phyloP scores from a whole-genome alignment of 1,140 invertebrate species.

The Bombus waltoni region DNA sequence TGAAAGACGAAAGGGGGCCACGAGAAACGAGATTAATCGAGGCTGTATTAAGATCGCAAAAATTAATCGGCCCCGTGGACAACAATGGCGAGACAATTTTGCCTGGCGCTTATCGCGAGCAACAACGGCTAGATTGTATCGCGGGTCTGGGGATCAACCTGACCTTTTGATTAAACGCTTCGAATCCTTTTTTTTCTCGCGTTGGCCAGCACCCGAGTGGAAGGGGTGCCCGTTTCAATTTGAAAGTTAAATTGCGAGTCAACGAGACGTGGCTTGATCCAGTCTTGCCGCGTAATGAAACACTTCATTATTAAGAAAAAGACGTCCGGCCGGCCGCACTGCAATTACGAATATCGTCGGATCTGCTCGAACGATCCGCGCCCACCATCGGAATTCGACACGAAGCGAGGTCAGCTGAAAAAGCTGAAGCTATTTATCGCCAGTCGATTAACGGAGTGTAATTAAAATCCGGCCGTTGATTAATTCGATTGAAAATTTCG shows the following conservation, averaged over 20 bases:
- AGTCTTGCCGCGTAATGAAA: constrained; percentile 28
- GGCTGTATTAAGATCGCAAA: constrained; percentile 23
- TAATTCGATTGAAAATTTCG: constrained; percentile 19
- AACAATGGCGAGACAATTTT: background rate
- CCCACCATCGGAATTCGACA: too few species aligned
- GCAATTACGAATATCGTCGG: constrained; percentile 10
- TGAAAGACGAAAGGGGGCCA: background rate
- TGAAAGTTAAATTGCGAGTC: constrained; percentile 53
- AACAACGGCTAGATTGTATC: constrained; percentile 29
- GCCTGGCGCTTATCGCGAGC: constrained; percentile 12
- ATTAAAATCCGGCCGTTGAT: constrained; percentile 26
- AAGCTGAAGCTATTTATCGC: constrained; percentile 14
- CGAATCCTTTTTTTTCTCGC: constrained; percentile 1
- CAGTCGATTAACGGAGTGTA: constrained; percentile 2
- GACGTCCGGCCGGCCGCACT: background rate
- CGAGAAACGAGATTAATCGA: constrained; percentile 7
- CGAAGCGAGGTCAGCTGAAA: background rate
- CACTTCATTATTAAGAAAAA: constrained; percentile 43
- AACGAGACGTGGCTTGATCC: constrained; percentile 48
- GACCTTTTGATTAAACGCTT: constrained; percentile 40
- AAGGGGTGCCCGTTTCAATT: constrained; percentile 34
- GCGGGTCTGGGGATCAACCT: constrained; percentile 25
- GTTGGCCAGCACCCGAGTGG: background rate
- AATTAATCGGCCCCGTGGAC: constrained; percentile 18
- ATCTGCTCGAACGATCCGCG: background rate